Evolutionary conservation across 1,140 invertebrate genomes (phyloP).

Genomic region (Polypedilum pembai): DNA sequence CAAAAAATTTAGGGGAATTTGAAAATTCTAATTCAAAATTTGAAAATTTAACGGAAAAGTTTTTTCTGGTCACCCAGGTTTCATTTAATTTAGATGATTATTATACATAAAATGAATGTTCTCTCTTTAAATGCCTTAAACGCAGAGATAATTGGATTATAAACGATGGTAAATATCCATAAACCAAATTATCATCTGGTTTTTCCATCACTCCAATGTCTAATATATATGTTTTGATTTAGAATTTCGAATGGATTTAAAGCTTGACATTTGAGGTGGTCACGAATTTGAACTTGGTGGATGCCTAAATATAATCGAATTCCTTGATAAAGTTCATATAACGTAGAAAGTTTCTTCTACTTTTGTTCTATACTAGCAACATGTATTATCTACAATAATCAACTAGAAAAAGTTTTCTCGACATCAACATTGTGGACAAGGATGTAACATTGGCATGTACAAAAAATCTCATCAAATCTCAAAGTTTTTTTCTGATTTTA

Average conservation of each 20-base stretch:
- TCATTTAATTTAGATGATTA: neutral
- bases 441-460: too few relatives aligned
- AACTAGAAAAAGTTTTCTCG: too few relatives aligned
- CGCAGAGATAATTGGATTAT: neutral
- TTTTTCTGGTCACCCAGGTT: neutral
- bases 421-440: too few relatives aligned
- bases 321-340: neutral
- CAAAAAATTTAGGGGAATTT: too few relatives aligned
- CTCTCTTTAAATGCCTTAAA: neutral
- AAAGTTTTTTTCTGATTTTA: too few relatives aligned
- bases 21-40: neutral
- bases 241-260: neutral
- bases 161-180: neutral
- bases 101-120: neutral
- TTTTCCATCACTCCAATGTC: too few relatives aligned
- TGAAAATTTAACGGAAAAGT: neutral
- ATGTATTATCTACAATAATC: too few relatives aligned
- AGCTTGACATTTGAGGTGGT: conserved; percentile 15
- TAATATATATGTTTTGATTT: neutral
- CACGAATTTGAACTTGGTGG: neutral
- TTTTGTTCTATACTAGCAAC: neutral
- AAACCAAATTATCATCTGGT: too few relatives aligned
- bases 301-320: neutral
- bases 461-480: too few relatives aligned
- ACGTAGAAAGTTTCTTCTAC: neutral